Percentiles rank a stretch among this genome's conserved stretches.
phyloP scores from a whole-genome alignment of 1,140 invertebrate genomes.

The Campoletis sonorensis region DNA sequence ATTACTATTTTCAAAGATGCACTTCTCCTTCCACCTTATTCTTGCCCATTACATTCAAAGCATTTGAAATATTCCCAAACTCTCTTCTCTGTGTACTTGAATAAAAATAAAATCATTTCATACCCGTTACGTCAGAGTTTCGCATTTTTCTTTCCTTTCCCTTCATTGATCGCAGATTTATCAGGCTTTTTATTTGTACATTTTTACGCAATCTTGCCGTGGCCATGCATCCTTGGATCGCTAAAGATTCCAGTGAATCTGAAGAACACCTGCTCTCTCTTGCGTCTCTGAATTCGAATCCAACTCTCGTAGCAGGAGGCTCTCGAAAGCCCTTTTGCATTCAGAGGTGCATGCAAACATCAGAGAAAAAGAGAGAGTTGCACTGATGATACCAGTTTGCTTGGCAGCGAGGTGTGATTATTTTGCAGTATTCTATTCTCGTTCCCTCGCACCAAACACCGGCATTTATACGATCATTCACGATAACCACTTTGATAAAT shows the following conservation, averaged over 20 bases:
- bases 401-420: constrained; percentile 27
- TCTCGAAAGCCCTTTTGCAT: not conserved
- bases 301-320: constrained; percentile 4
- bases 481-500: constrained; percentile 43
- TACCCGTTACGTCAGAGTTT: not conserved
- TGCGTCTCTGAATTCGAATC: constrained; percentile 24
- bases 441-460: constrained; percentile 29
- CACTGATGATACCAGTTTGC: constrained; percentile 37
- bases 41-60: not conserved
- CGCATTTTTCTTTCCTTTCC: not conserved
- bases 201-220: not conserved
- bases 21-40: not conserved
- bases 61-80: not conserved
- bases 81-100: not conserved
- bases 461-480: constrained; percentile 38
- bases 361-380: not conserved
- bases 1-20: constrained; percentile 60
- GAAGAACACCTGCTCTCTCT: constrained; percentile 36
- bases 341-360: constrained; percentile 7
- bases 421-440: constrained; percentile 37
- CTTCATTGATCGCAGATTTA: not conserved
- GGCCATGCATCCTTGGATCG: constrained; percentile 20
- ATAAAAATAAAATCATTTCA: not conserved
- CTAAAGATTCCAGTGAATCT: not conserved
- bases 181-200: not conserved